Percentiles rank a stretch among this genome's conserved stretches.
phyloP scores from a whole-genome alignment of 2,888 invertebrate species.

The Amphimallon solstitiale region DNA sequence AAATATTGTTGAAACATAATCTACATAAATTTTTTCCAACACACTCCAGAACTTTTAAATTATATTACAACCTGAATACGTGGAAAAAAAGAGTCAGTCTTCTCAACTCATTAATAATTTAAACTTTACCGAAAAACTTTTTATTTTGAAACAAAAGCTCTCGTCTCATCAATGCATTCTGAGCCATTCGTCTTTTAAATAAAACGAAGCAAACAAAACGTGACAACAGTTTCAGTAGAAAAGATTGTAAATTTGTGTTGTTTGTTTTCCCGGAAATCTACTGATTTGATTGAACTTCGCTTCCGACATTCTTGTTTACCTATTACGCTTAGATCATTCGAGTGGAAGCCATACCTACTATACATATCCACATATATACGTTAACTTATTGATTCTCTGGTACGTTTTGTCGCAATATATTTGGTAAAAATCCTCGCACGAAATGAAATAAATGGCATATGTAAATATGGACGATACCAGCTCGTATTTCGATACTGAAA shows the following conservation, averaged over 20 bases:
- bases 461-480: too few relatives aligned
- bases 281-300: constrained; percentile 41
- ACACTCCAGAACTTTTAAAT: constrained; percentile 36
- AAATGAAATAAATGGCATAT: not conserved
- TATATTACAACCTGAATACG: constrained; percentile 32
- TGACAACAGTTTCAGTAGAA: constrained; percentile 32
- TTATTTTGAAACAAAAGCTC: constrained; percentile 30
- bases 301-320: constrained; percentile 31
- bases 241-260: constrained; percentile 34
- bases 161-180: constrained; percentile 29
- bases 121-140: constrained; percentile 37
- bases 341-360: not conserved
- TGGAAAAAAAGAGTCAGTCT: constrained; percentile 24
- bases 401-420: not conserved
- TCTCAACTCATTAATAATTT: constrained; percentile 39
- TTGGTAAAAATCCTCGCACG: not conserved
- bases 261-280: constrained; percentile 37
- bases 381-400: constrained; percentile 10
- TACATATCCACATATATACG: constrained; percentile 11
- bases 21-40: constrained; percentile 32
- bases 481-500: too few relatives aligned
- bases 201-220: constrained; percentile 34
- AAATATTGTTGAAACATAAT: constrained; percentile 16
- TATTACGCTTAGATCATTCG: constrained; percentile 30
- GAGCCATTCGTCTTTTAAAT: constrained; percentile 32